Evolutionary conservation across 2,888 invertebrate species (phyloP).

Genomic region (Idaea biselata): DNA sequence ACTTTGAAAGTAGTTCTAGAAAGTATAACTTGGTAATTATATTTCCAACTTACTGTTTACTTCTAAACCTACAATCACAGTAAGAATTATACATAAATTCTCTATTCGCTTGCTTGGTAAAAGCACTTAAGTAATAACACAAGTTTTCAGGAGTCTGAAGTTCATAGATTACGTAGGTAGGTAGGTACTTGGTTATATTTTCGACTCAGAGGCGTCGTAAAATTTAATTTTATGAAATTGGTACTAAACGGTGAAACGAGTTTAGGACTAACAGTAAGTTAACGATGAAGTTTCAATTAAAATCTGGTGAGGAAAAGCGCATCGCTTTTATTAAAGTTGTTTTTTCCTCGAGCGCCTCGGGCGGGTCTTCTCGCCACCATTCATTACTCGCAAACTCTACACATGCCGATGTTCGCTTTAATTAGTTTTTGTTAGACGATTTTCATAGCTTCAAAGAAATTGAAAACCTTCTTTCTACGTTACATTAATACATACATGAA

Average conservation of each 20-base stretch:
- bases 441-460: slow-evolving; percentile 45
- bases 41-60: background rate
- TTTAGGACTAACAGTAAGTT: background rate
- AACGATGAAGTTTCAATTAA: slow-evolving; percentile 46
- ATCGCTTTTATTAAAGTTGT: slow-evolving; percentile 62
- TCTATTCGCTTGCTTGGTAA: background rate
- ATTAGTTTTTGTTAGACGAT: slow-evolving; percentile 68
- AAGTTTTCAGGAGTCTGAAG: background rate
- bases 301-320: slow-evolving; percentile 44
- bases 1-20: background rate
- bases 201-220: background rate
- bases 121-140: background rate
- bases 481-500: slow-evolving; percentile 21
- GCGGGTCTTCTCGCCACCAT: slow-evolving; percentile 46
- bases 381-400: slow-evolving; percentile 61
- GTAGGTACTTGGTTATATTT: background rate
- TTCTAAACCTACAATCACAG: background rate
- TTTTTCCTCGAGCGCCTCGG: slow-evolving; percentile 44
- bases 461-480: slow-evolving; percentile 34
- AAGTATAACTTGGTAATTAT: background rate
- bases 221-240: background rate
- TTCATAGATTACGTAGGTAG: slow-evolving; percentile 1
- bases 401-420: slow-evolving; percentile 69
- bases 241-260: background rate
- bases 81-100: background rate